These are phyloP conservation scores for Drosophila pseudoobscura DNA, from an alignment of 1,140 invertebrate species.

Conservation along the genomic window DNA sequence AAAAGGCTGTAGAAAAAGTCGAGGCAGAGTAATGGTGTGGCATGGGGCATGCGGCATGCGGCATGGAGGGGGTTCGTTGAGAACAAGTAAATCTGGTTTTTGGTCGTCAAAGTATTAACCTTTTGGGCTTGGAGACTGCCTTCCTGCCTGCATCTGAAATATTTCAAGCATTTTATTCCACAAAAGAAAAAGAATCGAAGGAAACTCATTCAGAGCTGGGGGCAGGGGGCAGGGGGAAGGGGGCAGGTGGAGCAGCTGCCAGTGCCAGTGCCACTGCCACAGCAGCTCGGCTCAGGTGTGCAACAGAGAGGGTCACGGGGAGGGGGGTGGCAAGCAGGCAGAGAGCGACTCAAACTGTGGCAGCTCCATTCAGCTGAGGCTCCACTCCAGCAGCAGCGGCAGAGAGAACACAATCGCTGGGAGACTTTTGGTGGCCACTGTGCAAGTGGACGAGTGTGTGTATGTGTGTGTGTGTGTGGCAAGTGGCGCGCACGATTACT, in stretches of 20 bases:
- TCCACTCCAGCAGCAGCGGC: too few species aligned
- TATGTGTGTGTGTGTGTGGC: conserved; percentile 20
- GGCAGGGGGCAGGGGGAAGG: background rate
- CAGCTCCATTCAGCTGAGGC: background rate
- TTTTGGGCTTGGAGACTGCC: conserved; percentile 47
- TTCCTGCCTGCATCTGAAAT: conserved; percentile 55
- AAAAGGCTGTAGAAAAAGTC: conserved; percentile 6
- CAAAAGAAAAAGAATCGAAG: conserved; percentile 24
- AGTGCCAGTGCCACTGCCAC: conserved; percentile 6
- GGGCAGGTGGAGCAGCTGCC: conserved; percentile 2
- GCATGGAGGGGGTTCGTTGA: conserved; percentile 9
- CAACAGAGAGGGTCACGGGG: background rate
- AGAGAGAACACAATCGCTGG: conserved; percentile 3
- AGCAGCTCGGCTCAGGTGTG: conserved; percentile 37
- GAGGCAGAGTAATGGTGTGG: background rate
- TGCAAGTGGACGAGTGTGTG: conserved; percentile 1
- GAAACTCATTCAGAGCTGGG: conserved; percentile 4
- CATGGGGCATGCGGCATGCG: background rate
- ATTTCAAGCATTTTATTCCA: conserved; percentile 68
- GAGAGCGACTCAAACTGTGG: background rate
- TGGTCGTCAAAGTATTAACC: conserved; percentile 76
- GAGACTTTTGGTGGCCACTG: conserved; percentile 55
- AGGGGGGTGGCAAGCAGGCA: background rate
- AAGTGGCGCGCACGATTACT: conserved; percentile 75
- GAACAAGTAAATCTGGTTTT: conserved; percentile 80